Evolutionary conservation across 2,888 invertebrate genomes (phyloP).

Genomic region (Ophion ventricosus): DNA sequence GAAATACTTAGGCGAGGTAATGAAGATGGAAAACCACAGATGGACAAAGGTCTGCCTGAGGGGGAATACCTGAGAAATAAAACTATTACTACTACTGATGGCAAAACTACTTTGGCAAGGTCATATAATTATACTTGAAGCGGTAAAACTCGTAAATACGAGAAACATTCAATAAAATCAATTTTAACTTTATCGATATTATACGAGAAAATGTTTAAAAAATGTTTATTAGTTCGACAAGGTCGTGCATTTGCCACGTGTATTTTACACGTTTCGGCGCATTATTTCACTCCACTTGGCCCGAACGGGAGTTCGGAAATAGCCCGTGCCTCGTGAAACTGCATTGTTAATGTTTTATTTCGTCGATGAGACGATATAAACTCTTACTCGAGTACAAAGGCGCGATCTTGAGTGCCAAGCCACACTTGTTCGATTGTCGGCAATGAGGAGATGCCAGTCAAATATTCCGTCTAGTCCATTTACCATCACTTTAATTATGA

Average conservation of each 20-base stretch:
- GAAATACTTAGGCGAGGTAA: no score
- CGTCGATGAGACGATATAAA: conserved; percentile 33
- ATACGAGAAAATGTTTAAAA: neutral
- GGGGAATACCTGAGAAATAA: no score
- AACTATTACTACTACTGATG: no score
- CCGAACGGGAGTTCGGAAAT: conserved; percentile 27
- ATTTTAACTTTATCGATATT: neutral
- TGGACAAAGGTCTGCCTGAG: no score
- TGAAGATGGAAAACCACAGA: no score
- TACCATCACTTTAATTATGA: neutral
- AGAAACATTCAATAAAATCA: neutral
- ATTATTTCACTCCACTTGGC: conserved; percentile 35
- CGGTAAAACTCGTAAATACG: neutral
- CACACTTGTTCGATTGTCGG: conserved; percentile 28
- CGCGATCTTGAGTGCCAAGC: conserved; percentile 27
- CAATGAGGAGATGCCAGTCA: conserved; percentile 14
- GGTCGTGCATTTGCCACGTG: conserved; percentile 33
- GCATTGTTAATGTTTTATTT: conserved; percentile 16
- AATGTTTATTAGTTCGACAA: conserved; percentile 18
- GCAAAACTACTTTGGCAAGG: no score
- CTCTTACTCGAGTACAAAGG: neutral
- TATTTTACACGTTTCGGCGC: neutral
- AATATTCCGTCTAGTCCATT: neutral
- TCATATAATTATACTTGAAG: no score
- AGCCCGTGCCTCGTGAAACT: conserved; percentile 22